These are phyloP conservation scores for Syncerus caffer DNA, from an alignment of 2,797 vertebrate species.

Conservation along the genomic window DNA sequence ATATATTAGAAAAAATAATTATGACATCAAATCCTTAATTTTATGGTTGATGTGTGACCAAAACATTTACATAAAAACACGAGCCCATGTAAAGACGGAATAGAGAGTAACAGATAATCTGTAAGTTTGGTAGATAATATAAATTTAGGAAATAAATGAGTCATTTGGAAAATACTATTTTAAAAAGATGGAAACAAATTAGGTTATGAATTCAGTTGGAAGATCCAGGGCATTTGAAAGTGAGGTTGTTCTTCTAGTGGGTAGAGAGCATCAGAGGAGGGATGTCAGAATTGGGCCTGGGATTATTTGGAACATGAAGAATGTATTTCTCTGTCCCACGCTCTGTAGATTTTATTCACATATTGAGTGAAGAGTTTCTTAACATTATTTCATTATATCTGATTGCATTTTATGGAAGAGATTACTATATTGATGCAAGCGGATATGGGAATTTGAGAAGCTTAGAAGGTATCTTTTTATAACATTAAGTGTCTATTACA, in stretches of 20 bases:
- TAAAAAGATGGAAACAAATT: not conserved
- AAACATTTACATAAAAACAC: not conserved
- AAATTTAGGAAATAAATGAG: not conserved
- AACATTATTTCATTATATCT: not conserved
- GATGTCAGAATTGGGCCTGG: not conserved
- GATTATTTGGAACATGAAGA: not conserved
- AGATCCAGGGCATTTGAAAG: not conserved
- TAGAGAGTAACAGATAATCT: not conserved
- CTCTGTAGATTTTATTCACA: not conserved
- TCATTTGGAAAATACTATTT: slow-evolving; percentile 5
- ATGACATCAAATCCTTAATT: not conserved
- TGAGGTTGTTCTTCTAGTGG: not conserved
- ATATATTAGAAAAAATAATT: not conserved
- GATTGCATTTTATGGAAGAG: not conserved
- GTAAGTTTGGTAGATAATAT: not conserved
- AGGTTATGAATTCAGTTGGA: not conserved
- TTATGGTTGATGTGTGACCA: not conserved
- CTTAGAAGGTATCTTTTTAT: not conserved
- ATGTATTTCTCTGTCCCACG: not conserved
- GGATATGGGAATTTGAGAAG: not conserved
- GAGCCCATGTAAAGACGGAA: not conserved
- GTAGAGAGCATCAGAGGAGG: not conserved
- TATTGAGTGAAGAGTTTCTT: not conserved
- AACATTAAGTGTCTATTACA: not conserved
- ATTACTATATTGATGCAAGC: not conserved